These are phyloP conservation scores for Ceyx cyanopectus DNA, from an alignment of 2,113 vertebrate species.

Conservation along the genomic window DNA sequence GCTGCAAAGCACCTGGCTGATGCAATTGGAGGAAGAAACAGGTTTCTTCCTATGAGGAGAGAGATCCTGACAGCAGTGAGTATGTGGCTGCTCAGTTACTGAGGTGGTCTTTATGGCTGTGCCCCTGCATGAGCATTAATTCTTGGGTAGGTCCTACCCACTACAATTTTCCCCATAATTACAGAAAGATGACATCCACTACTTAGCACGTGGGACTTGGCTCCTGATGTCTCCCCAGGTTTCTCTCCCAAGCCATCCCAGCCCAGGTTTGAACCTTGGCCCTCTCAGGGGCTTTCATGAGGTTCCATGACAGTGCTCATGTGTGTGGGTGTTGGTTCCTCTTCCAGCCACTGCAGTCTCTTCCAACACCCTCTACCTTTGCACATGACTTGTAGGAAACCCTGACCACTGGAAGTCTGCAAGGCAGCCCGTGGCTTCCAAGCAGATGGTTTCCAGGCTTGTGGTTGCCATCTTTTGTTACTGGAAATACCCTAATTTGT, in stretches of 20 bases:
- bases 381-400: neutral
- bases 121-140: neutral
- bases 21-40: slow-evolving; percentile 57
- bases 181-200: neutral
- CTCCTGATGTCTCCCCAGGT: neutral
- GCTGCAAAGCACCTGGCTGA: slow-evolving; percentile 50
- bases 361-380: neutral
- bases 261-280: neutral
- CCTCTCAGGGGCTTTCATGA: neutral
- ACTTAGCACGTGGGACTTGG: neutral
- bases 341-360: neutral
- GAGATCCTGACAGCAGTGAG: neutral
- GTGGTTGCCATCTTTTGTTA: neutral
- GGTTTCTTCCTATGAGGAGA: slow-evolving; percentile 15
- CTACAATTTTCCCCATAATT: rapidly evolving
- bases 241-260: neutral
- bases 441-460: neutral
- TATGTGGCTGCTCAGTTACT: neutral
- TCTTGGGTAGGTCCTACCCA: neutral
- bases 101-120: neutral
- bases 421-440: neutral
- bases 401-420: neutral
- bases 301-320: neutral
- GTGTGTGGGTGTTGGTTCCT: neutral
- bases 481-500: slow-evolving; percentile 16